Percentiles rank a stretch among this genome's conserved stretches.
Conservation (phyloP, 2,888 invertebrate species). For the Dichetophora obliterata region DNA sequence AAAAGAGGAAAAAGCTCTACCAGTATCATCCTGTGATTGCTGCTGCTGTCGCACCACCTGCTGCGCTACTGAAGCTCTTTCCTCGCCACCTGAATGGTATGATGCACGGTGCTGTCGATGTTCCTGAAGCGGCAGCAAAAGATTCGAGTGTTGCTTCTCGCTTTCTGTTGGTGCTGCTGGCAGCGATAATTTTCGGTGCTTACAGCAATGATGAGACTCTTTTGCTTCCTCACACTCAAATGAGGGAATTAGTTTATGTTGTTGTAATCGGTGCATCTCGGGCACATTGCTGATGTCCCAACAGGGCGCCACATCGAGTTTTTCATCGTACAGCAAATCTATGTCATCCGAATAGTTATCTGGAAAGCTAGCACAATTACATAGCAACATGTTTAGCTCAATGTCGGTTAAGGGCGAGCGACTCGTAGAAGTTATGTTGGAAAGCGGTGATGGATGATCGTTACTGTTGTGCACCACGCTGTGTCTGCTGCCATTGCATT, state of each 20-base stretch:
- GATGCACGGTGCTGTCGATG: constrained; percentile 72
- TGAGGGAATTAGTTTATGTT: not conserved
- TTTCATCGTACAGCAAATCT: not conserved
- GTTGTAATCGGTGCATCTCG: not conserved
- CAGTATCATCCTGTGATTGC: constrained; percentile 1
- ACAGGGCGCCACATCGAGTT: not conserved
- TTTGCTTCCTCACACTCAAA: not conserved
- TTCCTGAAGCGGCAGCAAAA: not conserved
- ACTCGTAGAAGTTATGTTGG: not conserved
- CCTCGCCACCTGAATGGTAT: constrained; percentile 78
- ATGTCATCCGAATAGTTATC: constrained; percentile 7
- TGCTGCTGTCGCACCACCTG: not conserved
- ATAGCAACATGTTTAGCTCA: constrained; percentile 18
- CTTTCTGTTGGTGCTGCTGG: not conserved
- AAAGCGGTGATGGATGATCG: not conserved
- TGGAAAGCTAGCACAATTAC: constrained; percentile 11
- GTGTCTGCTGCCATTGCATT: not conserved
- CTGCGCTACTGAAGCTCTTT: constrained; percentile 52
- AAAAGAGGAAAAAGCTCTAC: not conserved
- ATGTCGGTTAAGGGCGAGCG: constrained; percentile 15
- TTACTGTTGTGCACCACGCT: not conserved
- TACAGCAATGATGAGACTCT: not conserved
- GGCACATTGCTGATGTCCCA: constrained; percentile 55
- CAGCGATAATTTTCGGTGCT: not conserved
- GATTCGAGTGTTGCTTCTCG: not conserved